Evolutionary conservation across 2,113 vertebrate species (phyloP).

Genomic region (Trichomycterus rosablanca): DNA sequence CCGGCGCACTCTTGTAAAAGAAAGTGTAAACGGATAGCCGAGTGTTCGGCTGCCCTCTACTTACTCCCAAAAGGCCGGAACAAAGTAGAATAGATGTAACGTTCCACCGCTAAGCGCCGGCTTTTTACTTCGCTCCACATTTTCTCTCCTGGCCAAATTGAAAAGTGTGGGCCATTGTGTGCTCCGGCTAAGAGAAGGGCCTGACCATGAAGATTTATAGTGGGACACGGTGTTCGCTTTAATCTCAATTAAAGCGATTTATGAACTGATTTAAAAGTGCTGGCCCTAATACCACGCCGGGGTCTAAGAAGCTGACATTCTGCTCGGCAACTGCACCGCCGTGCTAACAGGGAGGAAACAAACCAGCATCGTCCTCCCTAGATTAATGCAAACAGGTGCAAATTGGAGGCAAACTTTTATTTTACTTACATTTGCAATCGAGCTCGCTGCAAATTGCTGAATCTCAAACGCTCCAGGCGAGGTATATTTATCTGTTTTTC

Average conservation of each 20-base stretch:
- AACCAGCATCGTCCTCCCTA: slow-evolving; percentile 46
- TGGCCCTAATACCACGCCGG: slow-evolving; percentile 49
- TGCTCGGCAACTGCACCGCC: neutral
- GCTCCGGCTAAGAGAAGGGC: slow-evolving; percentile 37
- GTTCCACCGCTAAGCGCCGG: slow-evolving; percentile 46
- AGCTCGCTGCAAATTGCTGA: slow-evolving; percentile 47
- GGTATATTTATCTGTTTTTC: slow-evolving; percentile 48
- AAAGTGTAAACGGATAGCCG: slow-evolving; percentile 69
- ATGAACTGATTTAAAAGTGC: slow-evolving; percentile 54
- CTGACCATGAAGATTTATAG: slow-evolving; percentile 45
- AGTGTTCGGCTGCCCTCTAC: slow-evolving; percentile 53
- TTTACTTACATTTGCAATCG: slow-evolving; percentile 56
- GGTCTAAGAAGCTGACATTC: slow-evolving; percentile 14
- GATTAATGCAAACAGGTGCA: slow-evolving; percentile 46
- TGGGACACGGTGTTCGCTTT: slow-evolving; percentile 34
- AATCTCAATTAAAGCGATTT: slow-evolving; percentile 53
- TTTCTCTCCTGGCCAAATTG: slow-evolving; percentile 56
- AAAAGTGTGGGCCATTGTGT: slow-evolving; percentile 54
- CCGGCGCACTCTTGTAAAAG: slow-evolving; percentile 66
- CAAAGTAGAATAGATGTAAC: slow-evolving; percentile 75
- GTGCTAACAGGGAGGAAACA: slow-evolving; percentile 35
- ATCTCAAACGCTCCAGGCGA: slow-evolving; percentile 53
- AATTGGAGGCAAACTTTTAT: slow-evolving; percentile 56
- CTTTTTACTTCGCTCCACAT: slow-evolving; percentile 60
- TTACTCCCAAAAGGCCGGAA: slow-evolving; percentile 65